A percentile compares a stretch with the other conserved stretches of the same genome.
Evolutionary conservation across 2,888 invertebrate species (phyloP).

Genomic region (Loripinus fragilis): DNA sequence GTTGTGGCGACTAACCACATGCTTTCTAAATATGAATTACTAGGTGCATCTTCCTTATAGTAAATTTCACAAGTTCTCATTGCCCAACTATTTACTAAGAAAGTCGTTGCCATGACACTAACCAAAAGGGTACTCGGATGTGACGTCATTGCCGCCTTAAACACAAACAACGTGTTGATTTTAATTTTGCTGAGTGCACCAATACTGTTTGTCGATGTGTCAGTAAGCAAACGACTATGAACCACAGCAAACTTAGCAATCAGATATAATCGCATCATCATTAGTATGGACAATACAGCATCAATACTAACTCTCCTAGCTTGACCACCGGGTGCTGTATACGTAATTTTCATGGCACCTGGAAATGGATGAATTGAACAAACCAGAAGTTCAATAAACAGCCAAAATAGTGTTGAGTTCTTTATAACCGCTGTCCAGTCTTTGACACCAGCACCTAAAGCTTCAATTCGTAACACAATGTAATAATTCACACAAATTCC

Average conservation of each 20-base stretch:
- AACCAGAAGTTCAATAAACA: constrained; percentile 67
- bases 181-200: constrained; percentile 76
- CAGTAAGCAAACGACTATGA: constrained; percentile 73
- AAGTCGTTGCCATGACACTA: constrained; percentile 71
- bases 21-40: constrained; percentile 68
- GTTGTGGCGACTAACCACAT: constrained; percentile 78
- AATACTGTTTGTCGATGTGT: constrained; percentile 72
- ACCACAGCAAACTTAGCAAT: constrained; percentile 76
- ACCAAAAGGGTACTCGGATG: constrained; percentile 69
- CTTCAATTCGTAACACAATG: constrained; percentile 59
- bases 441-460: constrained; percentile 70
- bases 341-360: constrained; percentile 65
- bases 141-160: constrained; percentile 75
- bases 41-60: constrained; percentile 60
- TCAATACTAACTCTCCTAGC: constrained; percentile 66
- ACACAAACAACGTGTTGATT: constrained; percentile 75
- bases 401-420: constrained; percentile 57
- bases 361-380: constrained; percentile 77
- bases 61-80: constrained; percentile 78
- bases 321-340: constrained; percentile 57
- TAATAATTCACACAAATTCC: constrained; percentile 71
- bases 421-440: constrained; percentile 71
- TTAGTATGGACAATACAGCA: constrained; percentile 73
- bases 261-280: constrained; percentile 75
- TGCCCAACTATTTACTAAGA: constrained; percentile 74